Percentiles rank a stretch among this genome's conserved stretches.
Evolutionary conservation across 2,888 invertebrate genomes (phyloP).

Genomic region (Aphrophora alni): DNA sequence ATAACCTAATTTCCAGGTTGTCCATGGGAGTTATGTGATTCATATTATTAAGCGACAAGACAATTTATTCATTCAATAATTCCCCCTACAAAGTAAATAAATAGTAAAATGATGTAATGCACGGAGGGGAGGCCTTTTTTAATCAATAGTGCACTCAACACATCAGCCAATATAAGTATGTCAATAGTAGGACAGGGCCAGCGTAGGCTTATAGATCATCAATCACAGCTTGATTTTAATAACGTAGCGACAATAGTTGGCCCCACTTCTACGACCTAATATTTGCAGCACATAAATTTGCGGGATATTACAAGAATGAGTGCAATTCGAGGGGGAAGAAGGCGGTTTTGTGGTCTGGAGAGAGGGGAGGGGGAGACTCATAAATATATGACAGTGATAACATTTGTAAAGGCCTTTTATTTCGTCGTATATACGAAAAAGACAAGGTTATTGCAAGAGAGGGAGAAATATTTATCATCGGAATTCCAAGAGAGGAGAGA

Average conservation of each 20-base stretch:
- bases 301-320: slow-evolving; percentile 62
- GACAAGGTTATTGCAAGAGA: slow-evolving; percentile 50
- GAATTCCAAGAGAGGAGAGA: slow-evolving; percentile 50
- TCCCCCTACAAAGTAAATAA: no score
- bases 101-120: no score
- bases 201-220: slow-evolving; percentile 43
- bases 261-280: slow-evolving; percentile 57
- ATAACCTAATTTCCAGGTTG: no score
- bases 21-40: no score
- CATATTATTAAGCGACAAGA: no score
- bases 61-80: no score
- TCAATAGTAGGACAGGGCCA: background rate
- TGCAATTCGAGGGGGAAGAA: slow-evolving; percentile 51
- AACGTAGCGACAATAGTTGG: slow-evolving; percentile 45
- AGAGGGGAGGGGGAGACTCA: slow-evolving; percentile 53
- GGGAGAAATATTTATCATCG: slow-evolving; percentile 58
- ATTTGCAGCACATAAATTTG: slow-evolving; percentile 64
- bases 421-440: slow-evolving; percentile 51
- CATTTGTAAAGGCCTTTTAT: slow-evolving; percentile 61
- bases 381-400: slow-evolving; percentile 61
- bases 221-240: slow-evolving; percentile 52
- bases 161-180: background rate
- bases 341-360: slow-evolving; percentile 31
- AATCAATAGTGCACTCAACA: background rate
- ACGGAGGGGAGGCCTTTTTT: background rate